These are phyloP conservation scores for Carposina sasakii DNA, from an alignment of 1,140 invertebrate genomes.

Conservation along the genomic window DNA sequence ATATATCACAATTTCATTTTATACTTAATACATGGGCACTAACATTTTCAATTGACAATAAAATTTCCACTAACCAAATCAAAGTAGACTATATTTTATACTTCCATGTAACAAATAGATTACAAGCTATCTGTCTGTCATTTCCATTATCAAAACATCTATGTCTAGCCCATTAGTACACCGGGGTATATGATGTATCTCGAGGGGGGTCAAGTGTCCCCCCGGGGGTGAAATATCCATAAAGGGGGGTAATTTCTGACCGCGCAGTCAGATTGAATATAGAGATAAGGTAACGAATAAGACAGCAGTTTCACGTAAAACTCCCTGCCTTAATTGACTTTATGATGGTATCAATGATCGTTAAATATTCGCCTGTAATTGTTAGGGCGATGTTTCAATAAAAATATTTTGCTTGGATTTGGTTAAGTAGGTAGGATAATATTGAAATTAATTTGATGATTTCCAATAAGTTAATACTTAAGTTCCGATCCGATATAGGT, in stretches of 20 bases:
- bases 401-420: background rate
- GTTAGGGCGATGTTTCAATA: conserved; percentile 22
- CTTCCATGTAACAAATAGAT: too few relatives aligned
- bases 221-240: conserved; percentile 65
- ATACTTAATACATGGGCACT: too few relatives aligned
- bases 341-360: conserved; percentile 51
- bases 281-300: conserved; percentile 60
- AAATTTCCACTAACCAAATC: too few relatives aligned
- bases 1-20: too few relatives aligned
- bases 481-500: background rate
- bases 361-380: conserved; percentile 54
- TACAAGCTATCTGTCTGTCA: too few relatives aligned
- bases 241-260: conserved; percentile 66
- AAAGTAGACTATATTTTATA: too few relatives aligned
- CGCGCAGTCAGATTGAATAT: conserved; percentile 63
- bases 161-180: conserved; percentile 61
- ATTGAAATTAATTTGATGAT: background rate
- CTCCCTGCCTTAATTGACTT: conserved; percentile 65
- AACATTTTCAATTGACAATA: too few relatives aligned
- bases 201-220: conserved; percentile 67
- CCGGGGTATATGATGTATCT: conserved; percentile 66
- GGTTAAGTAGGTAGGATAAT: background rate
- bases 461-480: background rate
- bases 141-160: conserved; percentile 30
- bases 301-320: conserved; percentile 65